Conservation (phyloP, 1,140 invertebrate genomes). For the Odontomachus brunneus region DNA sequence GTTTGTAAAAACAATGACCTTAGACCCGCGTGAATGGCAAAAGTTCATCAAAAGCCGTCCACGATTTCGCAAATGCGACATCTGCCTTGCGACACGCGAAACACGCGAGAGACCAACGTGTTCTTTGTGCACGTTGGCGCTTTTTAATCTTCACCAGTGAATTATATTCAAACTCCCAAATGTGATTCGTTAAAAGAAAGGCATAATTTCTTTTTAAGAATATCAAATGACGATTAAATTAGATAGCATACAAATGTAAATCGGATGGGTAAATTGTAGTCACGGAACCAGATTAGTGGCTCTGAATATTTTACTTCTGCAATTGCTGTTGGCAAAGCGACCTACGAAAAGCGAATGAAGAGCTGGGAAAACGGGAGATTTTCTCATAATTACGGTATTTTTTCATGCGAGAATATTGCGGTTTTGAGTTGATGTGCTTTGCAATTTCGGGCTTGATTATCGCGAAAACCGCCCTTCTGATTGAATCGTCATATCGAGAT, state of each 20-base stretch:
- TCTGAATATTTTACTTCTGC: slow-evolving; percentile 51
- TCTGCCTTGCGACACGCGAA: too few relatives aligned
- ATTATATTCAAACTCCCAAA: too few relatives aligned
- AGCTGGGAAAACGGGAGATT: slow-evolving; percentile 20
- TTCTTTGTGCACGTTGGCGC: too few relatives aligned
- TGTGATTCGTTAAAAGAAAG: too few relatives aligned
- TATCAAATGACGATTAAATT: slow-evolving; percentile 32
- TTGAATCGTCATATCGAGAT: slow-evolving; percentile 36
- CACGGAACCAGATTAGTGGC: slow-evolving; percentile 4
- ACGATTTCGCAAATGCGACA: too few relatives aligned
- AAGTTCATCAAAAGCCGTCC: background rate
- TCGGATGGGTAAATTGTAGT: slow-evolving; percentile 3
- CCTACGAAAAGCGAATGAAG: slow-evolving; percentile 18
- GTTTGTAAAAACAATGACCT: slow-evolving; percentile 43
- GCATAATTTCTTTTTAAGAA: slow-evolving; percentile 3
- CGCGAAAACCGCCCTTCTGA: background rate
- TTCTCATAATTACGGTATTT: slow-evolving; percentile 28
- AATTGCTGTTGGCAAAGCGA: slow-evolving; percentile 35
- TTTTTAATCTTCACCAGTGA: too few relatives aligned
- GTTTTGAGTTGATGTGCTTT: background rate
- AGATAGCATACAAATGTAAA: background rate
- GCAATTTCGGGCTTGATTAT: slow-evolving; percentile 24
- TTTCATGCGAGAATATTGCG: slow-evolving; percentile 28
- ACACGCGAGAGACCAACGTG: too few relatives aligned
- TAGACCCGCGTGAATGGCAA: background rate